Base-by-base conservation (phyloP, 2,113 vertebrate species). In the Rhynchomys soricoides region DNA sequence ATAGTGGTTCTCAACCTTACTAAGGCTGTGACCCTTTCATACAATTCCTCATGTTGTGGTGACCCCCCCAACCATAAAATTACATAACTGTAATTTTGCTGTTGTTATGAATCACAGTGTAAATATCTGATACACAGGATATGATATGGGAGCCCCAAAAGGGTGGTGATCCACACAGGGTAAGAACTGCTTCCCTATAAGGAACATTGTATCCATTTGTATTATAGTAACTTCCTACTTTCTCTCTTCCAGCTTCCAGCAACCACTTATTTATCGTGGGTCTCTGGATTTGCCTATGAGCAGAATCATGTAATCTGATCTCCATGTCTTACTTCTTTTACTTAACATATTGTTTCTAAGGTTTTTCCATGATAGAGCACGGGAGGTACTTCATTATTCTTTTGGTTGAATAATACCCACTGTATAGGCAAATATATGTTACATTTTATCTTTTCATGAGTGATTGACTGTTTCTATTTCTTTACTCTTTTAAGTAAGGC, bases 261-360 rank as follows among this genome's bases (percentile, higher is more conserved):
- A 87, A 71, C 50, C 37, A 52, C 66, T 43, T 24, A 50, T 55
- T 52, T 71, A 87, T 52, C 34, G 71, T 50, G 11, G 52, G 43
- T 93, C 37, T 77, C 29, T 87, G 78, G 19, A 81, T 94, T 94
- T 94, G 31, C 89, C 93, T 85, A 70, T n/a, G 45, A 52, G n/a
- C 37, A 70, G 45, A 71, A n/a, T 15, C 7, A n/a, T 55, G 26
- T 71, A 52, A 40, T 71, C 34, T 71, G 66, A n/a, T 87, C 12
- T 55, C 26, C 45, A 31, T 55, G 45, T 71, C 48, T 50, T 55
- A 31, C 17, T 55, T 86, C 43, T 71, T 87, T 87, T 70, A 70
- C 19, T 70, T 50, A 71, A 37, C 37, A 55, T 71, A 52, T 48
- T 71, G 13, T 71, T n/a, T 52, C 21, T 31, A 71, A 71, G 48